Percentiles rank a stretch among this genome's conserved stretches.
These are phyloP conservation scores for Caradrina clavipalpis DNA, from an alignment of 2,888 invertebrate species.

Conservation along the genomic window DNA sequence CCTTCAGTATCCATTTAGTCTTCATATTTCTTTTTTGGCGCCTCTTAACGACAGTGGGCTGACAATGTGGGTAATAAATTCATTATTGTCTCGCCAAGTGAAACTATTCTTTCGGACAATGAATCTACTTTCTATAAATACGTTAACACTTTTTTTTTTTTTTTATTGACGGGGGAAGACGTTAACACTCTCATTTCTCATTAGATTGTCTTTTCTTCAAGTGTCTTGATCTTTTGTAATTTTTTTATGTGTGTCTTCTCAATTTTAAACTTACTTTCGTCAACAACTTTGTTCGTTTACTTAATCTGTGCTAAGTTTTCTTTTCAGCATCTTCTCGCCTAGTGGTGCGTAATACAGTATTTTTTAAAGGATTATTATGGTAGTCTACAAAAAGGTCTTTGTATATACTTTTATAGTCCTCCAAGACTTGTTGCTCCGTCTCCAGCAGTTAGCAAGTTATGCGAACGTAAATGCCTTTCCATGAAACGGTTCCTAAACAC, in stretches of 20 bases:
- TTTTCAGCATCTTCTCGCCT: too few relatives aligned
- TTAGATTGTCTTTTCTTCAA: background rate
- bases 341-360: background rate
- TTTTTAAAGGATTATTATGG: background rate
- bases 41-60: background rate
- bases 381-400: background rate
- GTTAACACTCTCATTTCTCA: conserved; percentile 1
- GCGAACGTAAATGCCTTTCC: conserved; percentile 68
- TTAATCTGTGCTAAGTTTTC: background rate
- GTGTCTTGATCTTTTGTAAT: background rate
- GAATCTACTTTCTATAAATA: conserved; percentile 17
- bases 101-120: conserved; percentile 8
- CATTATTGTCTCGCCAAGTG: conserved; percentile 3
- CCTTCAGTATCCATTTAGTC: background rate
- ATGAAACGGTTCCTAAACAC: conserved; percentile 79
- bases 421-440: conserved; percentile 75
- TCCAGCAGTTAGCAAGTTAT: conserved; percentile 67
- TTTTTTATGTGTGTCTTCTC: background rate
- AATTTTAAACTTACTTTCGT: background rate
- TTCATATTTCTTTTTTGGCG: conserved; percentile 8
- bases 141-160: conserved; percentile 16
- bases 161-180: too few relatives aligned
- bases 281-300: background rate
- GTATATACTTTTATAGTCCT: conserved; percentile 3
- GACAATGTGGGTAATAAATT: conserved; percentile 34